Base-by-base conservation (phyloP, 1,140 invertebrate species). In the Lordiphosa collinella region DNA sequence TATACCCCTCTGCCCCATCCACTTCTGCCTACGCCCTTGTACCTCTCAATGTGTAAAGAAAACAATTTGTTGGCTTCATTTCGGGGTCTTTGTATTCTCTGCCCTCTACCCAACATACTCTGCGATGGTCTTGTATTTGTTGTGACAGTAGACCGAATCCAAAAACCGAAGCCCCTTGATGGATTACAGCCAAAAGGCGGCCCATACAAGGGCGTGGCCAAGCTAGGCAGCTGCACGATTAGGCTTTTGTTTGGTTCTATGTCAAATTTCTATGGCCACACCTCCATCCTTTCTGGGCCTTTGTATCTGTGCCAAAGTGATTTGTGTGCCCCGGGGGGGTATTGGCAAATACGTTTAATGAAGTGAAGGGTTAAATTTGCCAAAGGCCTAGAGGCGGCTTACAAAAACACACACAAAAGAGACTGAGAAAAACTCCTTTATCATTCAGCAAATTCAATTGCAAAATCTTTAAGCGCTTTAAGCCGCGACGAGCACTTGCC, bases 181-280 rank as follows among this genome's bases (percentile, higher is more conserved):
- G 78, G 78, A 84, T 84, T 84, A 84, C 78, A 84, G 29, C 58
- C 68, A 84, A 82, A 82, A 82, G 78, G 76, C 76, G 73, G 76
- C 63, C 29, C 44, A 34, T 60, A 35, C 46, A 34, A 52, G 57
- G 78, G 61, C 57, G 76, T 76, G 67, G 46, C 70, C 29, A 22
- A 37, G 44, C 22, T 31, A 25, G 56, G 49, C 76, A 72, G 63
- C 72, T 72, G 78, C 68, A 84, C 79, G 79, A 84, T 84, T 84
- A 84, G 79, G 79, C 73, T 78, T 84, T 84, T 84, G 78, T 84
- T 84, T 84, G 79, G 68, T 41, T 78, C 62, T 61, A 79, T 82
- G 78, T 84, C 78, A 80, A 84, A 78, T 73, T 84, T 82, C 79
- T 73, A 73, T 73, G 63, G 78, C 78, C 71, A 72, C 78, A 68